phyloP scores from a whole-genome alignment of 1,140 invertebrate species.

The Aphelenchoides fujianensis region DNA sequence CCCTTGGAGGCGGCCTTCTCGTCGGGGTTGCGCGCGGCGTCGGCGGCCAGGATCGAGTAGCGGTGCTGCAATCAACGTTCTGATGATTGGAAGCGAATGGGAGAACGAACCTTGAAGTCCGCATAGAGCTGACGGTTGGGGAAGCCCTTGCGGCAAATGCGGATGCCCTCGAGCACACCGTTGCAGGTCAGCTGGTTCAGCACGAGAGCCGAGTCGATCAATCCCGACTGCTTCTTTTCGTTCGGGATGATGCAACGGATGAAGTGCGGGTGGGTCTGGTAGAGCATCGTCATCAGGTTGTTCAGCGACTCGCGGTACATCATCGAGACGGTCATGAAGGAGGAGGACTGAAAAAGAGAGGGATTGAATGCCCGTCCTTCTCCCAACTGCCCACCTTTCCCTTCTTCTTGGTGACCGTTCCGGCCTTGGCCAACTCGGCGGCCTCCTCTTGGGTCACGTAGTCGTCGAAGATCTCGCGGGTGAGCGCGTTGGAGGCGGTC shows the following conservation, averaged over 20 bases:
- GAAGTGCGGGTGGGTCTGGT: constrained; percentile 88
- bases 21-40: constrained; percentile 50
- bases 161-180: constrained; percentile 99
- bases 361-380: not conserved
- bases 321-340: constrained; percentile 63
- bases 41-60: constrained; percentile 65
- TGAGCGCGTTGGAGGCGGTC: constrained; percentile 49
- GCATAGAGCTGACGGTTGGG: constrained; percentile 85
- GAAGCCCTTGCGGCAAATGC: constrained; percentile 99
- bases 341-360: constrained; percentile 49
- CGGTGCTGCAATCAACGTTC: constrained; percentile 87
- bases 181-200: constrained; percentile 99
- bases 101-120: constrained; percentile 38
- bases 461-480: constrained; percentile 56
- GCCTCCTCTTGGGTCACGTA: constrained; percentile 57
- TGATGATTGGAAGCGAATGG: not conserved
- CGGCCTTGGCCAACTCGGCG: constrained; percentile 58
- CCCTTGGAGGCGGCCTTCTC: constrained; percentile 65
- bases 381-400: constrained; percentile 36
- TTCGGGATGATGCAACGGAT: constrained; percentile 99
- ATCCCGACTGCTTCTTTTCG: constrained; percentile 91
- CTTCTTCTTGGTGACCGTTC: constrained; percentile 57
- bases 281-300: constrained; percentile 61
- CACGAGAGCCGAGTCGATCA: constrained; percentile 97
- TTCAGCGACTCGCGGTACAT: constrained; percentile 62